Conservation (phyloP, 35 echinoderm and acorn worm species). For the Eucidaris tribuloides region DNA sequence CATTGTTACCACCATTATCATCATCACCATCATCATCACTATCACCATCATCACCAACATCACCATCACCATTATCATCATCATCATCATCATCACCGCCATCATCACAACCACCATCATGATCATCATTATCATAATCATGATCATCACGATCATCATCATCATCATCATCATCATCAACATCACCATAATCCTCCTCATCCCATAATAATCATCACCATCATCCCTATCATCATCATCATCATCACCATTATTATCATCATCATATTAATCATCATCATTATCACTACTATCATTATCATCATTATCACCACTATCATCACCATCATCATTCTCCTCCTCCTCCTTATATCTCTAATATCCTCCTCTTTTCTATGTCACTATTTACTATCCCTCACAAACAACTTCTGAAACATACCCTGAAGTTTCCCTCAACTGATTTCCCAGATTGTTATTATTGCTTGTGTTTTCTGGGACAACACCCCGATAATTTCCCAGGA, state of each 20-base stretch:
- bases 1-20: background rate
- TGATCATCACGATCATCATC: constrained; percentile 1
- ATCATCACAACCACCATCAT: background rate
- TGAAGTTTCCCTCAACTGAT: too few relatives aligned
- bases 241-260: background rate
- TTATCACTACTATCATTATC: background rate
- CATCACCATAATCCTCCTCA: background rate
- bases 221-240: background rate
- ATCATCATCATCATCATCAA: background rate
- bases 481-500: too few relatives aligned
- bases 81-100: background rate
- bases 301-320: background rate
- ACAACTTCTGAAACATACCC: too few relatives aligned
- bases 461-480: too few relatives aligned
- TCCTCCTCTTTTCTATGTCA: too few relatives aligned
- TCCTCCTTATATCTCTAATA: background rate
- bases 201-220: background rate
- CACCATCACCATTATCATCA: background rate
- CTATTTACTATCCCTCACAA: too few relatives aligned
- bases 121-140: background rate
- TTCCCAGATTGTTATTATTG: too few relatives aligned
- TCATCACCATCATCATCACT: background rate
- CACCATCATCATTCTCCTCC: background rate
- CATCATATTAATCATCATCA: background rate
- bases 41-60: background rate